Percentiles rank a stretch among this genome's conserved stretches.
Conservation (phyloP, 2,888 invertebrate genomes). For the Lycocerus yunnanus region DNA sequence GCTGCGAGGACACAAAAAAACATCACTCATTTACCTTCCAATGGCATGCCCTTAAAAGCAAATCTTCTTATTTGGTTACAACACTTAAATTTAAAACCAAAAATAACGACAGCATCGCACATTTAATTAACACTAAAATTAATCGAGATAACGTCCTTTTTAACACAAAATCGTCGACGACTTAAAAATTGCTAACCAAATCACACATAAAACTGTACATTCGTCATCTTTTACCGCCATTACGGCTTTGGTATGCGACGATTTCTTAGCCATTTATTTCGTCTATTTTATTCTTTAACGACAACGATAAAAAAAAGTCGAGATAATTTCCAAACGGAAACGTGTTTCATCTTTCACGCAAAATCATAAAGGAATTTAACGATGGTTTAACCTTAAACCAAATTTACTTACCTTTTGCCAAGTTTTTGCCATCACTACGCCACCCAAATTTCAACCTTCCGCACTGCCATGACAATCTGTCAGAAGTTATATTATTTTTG, state of each 20-base stretch:
- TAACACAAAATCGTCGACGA: not conserved
- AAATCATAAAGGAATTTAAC: not conserved
- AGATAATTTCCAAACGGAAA: not conserved
- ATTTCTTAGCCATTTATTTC: constrained; percentile 25
- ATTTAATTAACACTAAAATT: not conserved
- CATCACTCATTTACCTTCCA: constrained; percentile 22
- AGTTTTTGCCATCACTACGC: constrained; percentile 80
- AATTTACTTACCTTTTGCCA: constrained; percentile 75
- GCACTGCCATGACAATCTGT: constrained; percentile 60
- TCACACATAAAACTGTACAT: constrained; percentile 36
- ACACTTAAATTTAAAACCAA: not conserved
- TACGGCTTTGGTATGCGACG: constrained; percentile 44
- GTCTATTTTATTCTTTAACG: constrained; percentile 8
- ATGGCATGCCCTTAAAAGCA: constrained; percentile 48
- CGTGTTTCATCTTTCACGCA: not conserved
- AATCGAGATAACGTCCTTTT: not conserved
- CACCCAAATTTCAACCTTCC: constrained; percentile 77
- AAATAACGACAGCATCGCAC: not conserved
- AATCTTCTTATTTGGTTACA: constrained; percentile 19
- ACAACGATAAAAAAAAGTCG: not conserved
- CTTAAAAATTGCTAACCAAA: not conserved
- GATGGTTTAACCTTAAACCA: not conserved
- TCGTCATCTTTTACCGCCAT: constrained; percentile 54
- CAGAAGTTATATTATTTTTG: constrained; percentile 45
- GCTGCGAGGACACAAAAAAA: constrained; percentile 13